phyloP scores from a whole-genome alignment of 2,113 vertebrate genomes.

The Hipposideros armiger region DNA sequence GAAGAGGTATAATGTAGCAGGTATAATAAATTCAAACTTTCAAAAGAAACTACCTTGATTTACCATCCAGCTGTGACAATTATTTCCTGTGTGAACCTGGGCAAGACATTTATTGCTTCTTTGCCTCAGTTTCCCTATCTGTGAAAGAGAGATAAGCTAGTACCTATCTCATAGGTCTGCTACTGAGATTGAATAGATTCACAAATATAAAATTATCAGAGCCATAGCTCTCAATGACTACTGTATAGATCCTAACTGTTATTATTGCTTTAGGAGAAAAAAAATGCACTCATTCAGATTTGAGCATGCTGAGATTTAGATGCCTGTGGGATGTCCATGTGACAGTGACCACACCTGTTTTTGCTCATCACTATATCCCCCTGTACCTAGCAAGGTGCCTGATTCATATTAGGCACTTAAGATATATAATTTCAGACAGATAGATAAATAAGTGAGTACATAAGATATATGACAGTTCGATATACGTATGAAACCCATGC shows the following conservation, averaged over 20 bases:
- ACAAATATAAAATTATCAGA: background rate
- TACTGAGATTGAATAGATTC: background rate
- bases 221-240: background rate
- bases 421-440: background rate
- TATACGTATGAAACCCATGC: background rate
- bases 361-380: background rate
- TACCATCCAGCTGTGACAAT: background rate
- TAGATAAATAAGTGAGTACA: background rate
- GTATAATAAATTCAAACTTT: background rate
- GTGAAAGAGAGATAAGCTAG: background rate
- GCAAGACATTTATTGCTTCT: background rate
- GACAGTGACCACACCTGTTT: background rate
- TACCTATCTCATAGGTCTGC: background rate
- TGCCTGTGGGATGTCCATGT: background rate
- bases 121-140: background rate
- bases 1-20: background rate
- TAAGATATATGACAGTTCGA: background rate
- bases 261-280: background rate
- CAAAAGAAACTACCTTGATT: background rate
- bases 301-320: background rate
- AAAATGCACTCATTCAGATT: background rate
- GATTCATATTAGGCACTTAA: background rate
- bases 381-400: background rate
- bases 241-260: background rate
- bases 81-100: constrained; percentile 13